These are phyloP conservation scores for Sepiola atlantica DNA, from an alignment of 2,888 invertebrate genomes.

Conservation along the genomic window DNA sequence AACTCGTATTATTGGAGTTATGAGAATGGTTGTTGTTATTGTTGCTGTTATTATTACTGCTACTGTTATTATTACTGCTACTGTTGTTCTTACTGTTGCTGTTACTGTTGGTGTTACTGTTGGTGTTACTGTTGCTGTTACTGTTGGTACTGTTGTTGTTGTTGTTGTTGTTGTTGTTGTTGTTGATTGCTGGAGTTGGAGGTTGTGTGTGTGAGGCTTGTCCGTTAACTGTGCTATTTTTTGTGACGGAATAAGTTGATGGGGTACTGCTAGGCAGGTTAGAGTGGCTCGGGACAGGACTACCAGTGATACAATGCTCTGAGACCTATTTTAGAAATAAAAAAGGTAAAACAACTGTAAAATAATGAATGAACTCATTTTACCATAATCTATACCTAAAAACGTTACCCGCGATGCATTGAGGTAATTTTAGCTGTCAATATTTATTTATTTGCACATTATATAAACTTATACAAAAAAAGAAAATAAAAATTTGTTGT, in stretches of 20 bases:
- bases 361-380: no score
- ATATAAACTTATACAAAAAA: no score
- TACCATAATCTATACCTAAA: no score
- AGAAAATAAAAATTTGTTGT: no score
- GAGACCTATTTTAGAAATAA: slow-evolving; percentile 38
- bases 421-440: no score
- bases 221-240: background rate
- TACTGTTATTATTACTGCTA: background rate
- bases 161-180: background rate
- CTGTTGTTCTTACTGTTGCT: background rate
- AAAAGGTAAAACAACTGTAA: background rate
- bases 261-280: slow-evolving; percentile 49
- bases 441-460: no score
- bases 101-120: background rate
- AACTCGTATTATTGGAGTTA: background rate
- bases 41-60: background rate
- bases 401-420: no score
- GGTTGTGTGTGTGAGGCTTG: background rate
- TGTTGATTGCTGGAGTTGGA: background rate
- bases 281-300: slow-evolving; percentile 34
- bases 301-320: slow-evolving; percentile 40
- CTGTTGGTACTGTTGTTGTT: background rate
- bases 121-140: background rate
- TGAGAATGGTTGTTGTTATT: background rate
- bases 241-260: slow-evolving; percentile 51